These are phyloP conservation scores for Lamprotornis superbus DNA, from an alignment of 2,113 vertebrate species.

Conservation along the genomic window DNA sequence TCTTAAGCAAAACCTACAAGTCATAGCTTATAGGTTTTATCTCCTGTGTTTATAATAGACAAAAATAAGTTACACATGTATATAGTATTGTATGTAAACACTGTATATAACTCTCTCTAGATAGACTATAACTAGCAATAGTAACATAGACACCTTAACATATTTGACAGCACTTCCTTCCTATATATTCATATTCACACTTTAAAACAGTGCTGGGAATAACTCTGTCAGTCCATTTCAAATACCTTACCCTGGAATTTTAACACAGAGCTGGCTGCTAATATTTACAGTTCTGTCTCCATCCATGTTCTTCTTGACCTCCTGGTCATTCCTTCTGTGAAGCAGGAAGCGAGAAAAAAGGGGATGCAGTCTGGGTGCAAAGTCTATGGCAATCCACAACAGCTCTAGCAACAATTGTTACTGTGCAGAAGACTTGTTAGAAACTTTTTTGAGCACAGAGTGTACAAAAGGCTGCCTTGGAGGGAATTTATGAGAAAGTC, in stretches of 20 bases:
- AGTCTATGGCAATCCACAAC: not conserved
- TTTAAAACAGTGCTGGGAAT: not conserved
- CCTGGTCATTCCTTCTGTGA: not conserved
- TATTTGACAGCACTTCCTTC: not conserved
- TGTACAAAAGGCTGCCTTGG: not conserved
- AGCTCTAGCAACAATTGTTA: not conserved
- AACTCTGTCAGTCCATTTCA: not conserved
- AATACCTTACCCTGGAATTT: not conserved
- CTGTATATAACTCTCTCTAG: not conserved
- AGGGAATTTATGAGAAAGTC: not conserved
- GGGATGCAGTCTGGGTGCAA: not conserved
- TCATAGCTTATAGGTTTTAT: not conserved
- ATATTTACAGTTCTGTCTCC: not conserved
- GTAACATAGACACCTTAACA: not conserved
- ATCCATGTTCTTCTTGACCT: not conserved
- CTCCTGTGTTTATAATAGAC: not conserved
- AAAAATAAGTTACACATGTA: not conserved
- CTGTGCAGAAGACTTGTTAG: not conserved
- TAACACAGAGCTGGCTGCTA: not conserved
- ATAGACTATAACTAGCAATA: not conserved
- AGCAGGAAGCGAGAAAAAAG: not conserved
- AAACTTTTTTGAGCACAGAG: not conserved
- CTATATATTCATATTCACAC: not conserved
- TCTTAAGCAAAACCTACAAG: not conserved
- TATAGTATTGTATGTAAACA: not conserved